Base-by-base conservation (phyloP, 2,113 vertebrate genomes). In the Leptocoma aspasia region DNA sequence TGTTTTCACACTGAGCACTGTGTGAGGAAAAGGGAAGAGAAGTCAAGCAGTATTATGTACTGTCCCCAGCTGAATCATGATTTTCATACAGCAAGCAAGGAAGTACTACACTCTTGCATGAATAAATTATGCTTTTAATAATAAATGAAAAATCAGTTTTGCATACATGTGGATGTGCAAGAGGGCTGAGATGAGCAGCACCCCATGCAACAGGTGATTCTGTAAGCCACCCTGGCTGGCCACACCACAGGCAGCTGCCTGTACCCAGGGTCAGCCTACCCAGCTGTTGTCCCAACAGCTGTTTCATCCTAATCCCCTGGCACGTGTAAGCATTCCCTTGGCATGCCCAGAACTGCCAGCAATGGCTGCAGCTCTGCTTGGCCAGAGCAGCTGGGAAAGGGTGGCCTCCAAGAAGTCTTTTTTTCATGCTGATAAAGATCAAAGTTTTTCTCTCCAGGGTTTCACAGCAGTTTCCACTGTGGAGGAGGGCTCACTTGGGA, bases 191-290 rank as follows among this genome's bases (percentile, higher is more conserved):
- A 66, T 56, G 61, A 96, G 69, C 73, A 90, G 91, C 52, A 59
- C 52, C 47, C 75, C 87, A 49, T 75, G 15, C 86, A 95, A 89
- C 96, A 97, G 94, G 82, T 97, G 96, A 87, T 69, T 56, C 94
- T 81, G n/a, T 57, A 90, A 94, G 71, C 78, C 22, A 10, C 35
- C 66, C 75, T 86, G 82, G 66, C 91, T 94, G 63, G 82, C 49
- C 86, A 31, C 52, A 70, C 21, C 5, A 13, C 47, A 78, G 69
- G 92, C 94, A 97, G 94, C 97, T 97, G 96, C 95, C 96, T 90
- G 75, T 73, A 47, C 72, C 69, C 89, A 45, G 70, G 92, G 70
- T 86, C 11, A 49, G 59, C 82, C 94, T 44, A 35, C 59, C 44
- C 93, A 65, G 78, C 82, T 86, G 70, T 42, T 89, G 71, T 91